Evolutionary conservation across 2,888 invertebrate genomes (phyloP).

Genomic region (Phragmatobia fuliginosa): DNA sequence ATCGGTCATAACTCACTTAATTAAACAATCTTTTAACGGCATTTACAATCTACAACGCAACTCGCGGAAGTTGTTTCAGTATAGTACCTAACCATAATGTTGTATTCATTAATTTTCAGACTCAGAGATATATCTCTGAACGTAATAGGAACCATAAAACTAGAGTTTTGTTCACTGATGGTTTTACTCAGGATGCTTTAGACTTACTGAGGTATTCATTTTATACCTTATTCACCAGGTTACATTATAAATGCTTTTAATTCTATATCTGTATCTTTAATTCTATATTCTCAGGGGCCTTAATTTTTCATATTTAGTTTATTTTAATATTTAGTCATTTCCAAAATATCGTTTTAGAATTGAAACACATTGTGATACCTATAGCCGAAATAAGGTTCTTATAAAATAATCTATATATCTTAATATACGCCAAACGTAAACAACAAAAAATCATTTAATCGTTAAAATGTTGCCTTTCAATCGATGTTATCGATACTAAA

Average conservation of each 20-base stretch:
- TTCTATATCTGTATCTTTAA: no score
- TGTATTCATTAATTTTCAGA: not conserved
- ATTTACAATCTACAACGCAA: constrained; percentile 42
- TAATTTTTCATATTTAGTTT: constrained; percentile 25
- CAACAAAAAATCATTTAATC: not conserved
- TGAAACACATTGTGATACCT: not conserved
- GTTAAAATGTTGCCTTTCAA: not conserved
- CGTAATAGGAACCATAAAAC: not conserved
- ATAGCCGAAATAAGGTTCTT: not conserved
- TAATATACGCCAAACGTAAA: not conserved
- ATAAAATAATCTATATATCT: not conserved
- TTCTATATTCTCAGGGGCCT: not conserved
- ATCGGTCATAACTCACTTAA: constrained; percentile 60
- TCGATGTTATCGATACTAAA: constrained; percentile 5
- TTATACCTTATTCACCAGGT: no score
- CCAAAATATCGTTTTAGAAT: not conserved
- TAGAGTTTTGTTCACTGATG: not conserved
- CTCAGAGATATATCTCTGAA: not conserved
- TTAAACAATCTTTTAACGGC: constrained; percentile 60
- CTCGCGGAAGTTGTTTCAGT: constrained; percentile 61
- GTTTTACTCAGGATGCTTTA: not conserved
- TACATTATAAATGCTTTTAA: not conserved
- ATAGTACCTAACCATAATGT: constrained; percentile 38
- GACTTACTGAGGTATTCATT: not conserved
- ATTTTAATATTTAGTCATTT: constrained; percentile 15